These are phyloP conservation scores for Podarcis lilfordi DNA, from an alignment of 2,797 vertebrate species.

Conservation along the genomic window DNA sequence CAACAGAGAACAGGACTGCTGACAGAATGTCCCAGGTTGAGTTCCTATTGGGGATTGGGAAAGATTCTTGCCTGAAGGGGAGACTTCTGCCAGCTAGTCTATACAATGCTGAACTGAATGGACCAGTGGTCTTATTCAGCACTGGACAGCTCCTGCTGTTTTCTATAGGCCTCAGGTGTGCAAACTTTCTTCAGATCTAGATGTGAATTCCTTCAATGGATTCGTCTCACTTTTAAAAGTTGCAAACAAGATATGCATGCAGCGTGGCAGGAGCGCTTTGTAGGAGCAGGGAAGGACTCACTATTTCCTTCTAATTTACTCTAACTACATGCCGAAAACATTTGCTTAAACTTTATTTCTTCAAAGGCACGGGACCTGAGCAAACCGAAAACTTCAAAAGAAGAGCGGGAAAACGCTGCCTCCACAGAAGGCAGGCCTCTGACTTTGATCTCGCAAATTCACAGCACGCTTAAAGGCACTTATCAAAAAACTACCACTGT, in stretches of 20 bases:
- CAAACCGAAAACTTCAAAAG: conserved; percentile 31
- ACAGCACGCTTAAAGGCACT: conserved; percentile 38
- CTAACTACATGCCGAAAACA: neutral
- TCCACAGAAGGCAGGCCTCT: conserved; percentile 30
- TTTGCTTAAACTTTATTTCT: conserved; percentile 41
- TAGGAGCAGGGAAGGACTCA: neutral
- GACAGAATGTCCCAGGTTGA: too few species aligned
- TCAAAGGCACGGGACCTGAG: conserved; percentile 37
- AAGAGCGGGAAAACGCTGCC: neutral
- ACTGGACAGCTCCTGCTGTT: neutral
- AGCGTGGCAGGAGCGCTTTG: neutral
- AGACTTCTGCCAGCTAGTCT: neutral
- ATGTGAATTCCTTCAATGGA: neutral
- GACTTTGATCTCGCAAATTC: conserved; percentile 49
- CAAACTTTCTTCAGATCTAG: neutral
- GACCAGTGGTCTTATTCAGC: neutral
- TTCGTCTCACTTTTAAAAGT: neutral
- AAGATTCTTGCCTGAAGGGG: neutral
- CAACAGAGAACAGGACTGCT: too few species aligned
- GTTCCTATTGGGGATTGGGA: too few species aligned
- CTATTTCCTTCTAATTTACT: conserved; percentile 12
- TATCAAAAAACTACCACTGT: conserved; percentile 40
- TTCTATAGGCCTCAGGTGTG: neutral
- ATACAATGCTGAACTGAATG: neutral
- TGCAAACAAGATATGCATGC: neutral